Evolutionary conservation across 2,797 vertebrate genomes (phyloP).

Genomic region (Apogon hyalosoma): DNA sequence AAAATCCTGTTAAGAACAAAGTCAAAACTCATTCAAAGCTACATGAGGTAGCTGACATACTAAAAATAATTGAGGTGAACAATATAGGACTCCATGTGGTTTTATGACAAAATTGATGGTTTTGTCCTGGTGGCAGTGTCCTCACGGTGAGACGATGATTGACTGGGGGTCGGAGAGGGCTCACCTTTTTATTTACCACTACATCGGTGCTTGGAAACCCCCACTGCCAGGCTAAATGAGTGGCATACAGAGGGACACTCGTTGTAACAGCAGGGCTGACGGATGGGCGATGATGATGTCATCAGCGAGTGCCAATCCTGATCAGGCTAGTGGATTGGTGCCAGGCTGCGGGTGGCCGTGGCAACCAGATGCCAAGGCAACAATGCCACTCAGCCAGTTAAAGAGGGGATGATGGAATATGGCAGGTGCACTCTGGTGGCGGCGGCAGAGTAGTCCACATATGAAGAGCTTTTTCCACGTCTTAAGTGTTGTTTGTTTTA

Average conservation of each 20-base stretch:
- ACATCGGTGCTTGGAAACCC: constrained; percentile 19
- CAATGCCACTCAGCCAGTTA: constrained; percentile 65
- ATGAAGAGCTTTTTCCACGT: constrained; percentile 11
- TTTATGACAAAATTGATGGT: neutral
- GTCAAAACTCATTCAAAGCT: no score
- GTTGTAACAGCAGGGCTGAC: constrained; percentile 66
- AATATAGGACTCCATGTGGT: neutral
- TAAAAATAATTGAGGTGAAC: no score
- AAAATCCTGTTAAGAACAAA: no score
- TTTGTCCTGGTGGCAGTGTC: neutral
- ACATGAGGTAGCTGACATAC: no score
- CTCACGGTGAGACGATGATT: neutral
- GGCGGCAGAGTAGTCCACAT: constrained; percentile 29
- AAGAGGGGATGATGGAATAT: constrained; percentile 49
- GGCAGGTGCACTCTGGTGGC: constrained; percentile 63
- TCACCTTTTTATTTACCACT: constrained; percentile 29
- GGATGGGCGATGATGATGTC: constrained; percentile 79
- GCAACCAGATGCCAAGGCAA: constrained; percentile 74
- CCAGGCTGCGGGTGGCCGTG: constrained; percentile 73
- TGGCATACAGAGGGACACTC: constrained; percentile 45
- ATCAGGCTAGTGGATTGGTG: constrained; percentile 74
- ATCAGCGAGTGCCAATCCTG: constrained; percentile 74
- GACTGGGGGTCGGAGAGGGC: constrained; percentile 13
- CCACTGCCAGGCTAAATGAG: constrained; percentile 34
- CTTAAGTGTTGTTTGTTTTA: constrained; percentile 19